phyloP scores from a whole-genome alignment of 2,113 vertebrate species.

The Phrynocephalus versicolor region DNA sequence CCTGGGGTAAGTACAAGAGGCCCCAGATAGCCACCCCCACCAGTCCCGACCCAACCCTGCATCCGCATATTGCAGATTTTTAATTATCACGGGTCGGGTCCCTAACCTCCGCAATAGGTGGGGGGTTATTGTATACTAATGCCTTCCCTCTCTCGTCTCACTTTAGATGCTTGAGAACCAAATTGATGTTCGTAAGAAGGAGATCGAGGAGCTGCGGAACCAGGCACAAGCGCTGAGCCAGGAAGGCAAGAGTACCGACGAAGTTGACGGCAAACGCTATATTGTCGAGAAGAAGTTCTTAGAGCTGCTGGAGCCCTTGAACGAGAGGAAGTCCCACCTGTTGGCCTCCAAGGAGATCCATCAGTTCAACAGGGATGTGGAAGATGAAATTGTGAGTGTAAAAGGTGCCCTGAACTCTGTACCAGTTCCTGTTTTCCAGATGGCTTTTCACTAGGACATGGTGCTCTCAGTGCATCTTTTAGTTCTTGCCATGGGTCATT shows the following conservation, averaged over 20 bases:
- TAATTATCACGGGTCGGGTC: too few species aligned
- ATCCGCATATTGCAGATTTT: too few species aligned
- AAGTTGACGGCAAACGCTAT: slow-evolving; percentile 88
- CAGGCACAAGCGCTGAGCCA: slow-evolving; percentile 89
- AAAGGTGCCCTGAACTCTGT: not conserved
- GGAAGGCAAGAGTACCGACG: slow-evolving; percentile 90
- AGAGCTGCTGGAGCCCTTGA: slow-evolving; percentile 88
- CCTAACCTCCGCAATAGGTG: too few species aligned
- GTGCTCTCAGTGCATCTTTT: not conserved
- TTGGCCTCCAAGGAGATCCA: slow-evolving; percentile 93
- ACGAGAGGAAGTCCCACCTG: slow-evolving; percentile 84
- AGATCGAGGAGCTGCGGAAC: slow-evolving; percentile 93
- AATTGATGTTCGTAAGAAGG: slow-evolving; percentile 95
- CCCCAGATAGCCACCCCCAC: too few species aligned
- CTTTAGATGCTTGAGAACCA: slow-evolving; percentile 95
- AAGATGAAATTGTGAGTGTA: slow-evolving; percentile 93
- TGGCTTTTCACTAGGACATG: not conserved
- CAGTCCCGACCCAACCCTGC: too few species aligned
- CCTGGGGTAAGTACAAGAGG: too few species aligned
- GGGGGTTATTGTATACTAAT: too few species aligned
- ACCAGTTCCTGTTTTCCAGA: rapidly evolving
- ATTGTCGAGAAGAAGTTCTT: slow-evolving; percentile 89
- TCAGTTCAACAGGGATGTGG: slow-evolving; percentile 94
- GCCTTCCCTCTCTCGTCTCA: not conserved
- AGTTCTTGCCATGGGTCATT: not conserved